Base-by-base conservation (phyloP, 2,797 vertebrate genomes). In the Platyrinchus mystaceus region DNA sequence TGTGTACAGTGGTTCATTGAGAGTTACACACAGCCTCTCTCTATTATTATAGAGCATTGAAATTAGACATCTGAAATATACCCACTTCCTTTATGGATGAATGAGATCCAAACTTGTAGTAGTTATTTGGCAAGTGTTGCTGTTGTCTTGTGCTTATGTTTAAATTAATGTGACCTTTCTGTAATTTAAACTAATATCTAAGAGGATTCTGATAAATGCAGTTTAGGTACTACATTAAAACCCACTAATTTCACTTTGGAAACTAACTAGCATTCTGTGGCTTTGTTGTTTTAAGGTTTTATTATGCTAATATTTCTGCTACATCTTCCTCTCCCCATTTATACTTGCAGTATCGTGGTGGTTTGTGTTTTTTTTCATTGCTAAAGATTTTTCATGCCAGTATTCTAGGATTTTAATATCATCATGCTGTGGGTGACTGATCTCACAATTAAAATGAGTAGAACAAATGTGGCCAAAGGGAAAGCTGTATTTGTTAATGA, bases 21-120 rank as follows among this genome's bases (percentile, higher is more conserved):
- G 52, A 96, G 70, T 82, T 73, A 41, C 14, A 8, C 37, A 93
- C 67, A 80, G 44, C 58, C 63, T 96, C 73, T 79, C 56, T 91
- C 36, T 83, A 34, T 67, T 95, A 79, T 89, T 97, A 41, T 64
- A 43, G 46, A 91, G 75, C 79, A 92, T 62, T 93, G 77, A 88
- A 96, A 93, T 94, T 68, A 87, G 79, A 81, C 66, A 60, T 75
- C 55, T 95, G 96, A 97, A 96, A 89, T 84, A 59, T n/a, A 84
- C 94, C 79, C 49, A 91, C 28, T 80, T 50, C 62, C 67, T 96
- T 97, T 93, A 93, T 59, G 90, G 79, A 87, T 91, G 88, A 97
- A 84, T 9, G 8, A 41, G 49, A 41, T 95, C 93, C 92, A 96
- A 83, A 97, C 58, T 76, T 84, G 14, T 90, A 83, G 50, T 74